These are phyloP conservation scores for Macroramphosus scolopax DNA, from an alignment of 2,797 vertebrate genomes.

Conservation along the genomic window DNA sequence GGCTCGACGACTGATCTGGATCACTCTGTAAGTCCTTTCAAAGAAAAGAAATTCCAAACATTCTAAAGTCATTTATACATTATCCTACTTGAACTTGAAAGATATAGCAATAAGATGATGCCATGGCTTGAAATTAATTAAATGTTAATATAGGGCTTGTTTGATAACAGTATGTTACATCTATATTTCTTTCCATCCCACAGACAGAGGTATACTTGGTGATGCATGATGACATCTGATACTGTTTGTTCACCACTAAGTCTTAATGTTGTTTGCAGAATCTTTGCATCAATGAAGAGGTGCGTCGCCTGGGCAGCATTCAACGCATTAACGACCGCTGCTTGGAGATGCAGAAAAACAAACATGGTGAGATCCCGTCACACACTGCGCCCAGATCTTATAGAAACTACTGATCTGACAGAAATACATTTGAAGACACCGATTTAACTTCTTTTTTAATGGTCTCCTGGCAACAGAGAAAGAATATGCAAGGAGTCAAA, in stretches of 20 bases:
- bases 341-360: conserved; percentile 94
- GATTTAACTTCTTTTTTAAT: too few relatives aligned
- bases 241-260: not conserved
- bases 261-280: conserved; percentile 73
- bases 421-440: not conserved
- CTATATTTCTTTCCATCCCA: too few relatives aligned
- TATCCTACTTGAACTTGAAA: too few relatives aligned
- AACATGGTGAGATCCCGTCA: conserved; percentile 75
- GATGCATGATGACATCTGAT: not conserved
- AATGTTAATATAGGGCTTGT: too few relatives aligned
- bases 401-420: not conserved
- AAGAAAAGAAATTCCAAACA: not conserved
- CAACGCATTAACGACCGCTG: conserved; percentile 95
- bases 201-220: too few relatives aligned
- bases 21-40: not conserved
- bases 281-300: conserved; percentile 91
- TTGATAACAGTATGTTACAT: too few relatives aligned
- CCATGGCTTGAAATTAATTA: too few relatives aligned
- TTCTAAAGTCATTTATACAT: not conserved
- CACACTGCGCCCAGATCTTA: too few relatives aligned
- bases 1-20: not conserved
- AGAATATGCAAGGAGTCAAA: too few relatives aligned
- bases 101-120: too few relatives aligned
- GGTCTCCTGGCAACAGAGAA: too few relatives aligned
- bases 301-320: conserved; percentile 79